Evolutionary conservation across 1,140 invertebrate species (phyloP), one percentile per base, ranked within the genome.

Genomic region (Medauroidea extradentata): DNA sequence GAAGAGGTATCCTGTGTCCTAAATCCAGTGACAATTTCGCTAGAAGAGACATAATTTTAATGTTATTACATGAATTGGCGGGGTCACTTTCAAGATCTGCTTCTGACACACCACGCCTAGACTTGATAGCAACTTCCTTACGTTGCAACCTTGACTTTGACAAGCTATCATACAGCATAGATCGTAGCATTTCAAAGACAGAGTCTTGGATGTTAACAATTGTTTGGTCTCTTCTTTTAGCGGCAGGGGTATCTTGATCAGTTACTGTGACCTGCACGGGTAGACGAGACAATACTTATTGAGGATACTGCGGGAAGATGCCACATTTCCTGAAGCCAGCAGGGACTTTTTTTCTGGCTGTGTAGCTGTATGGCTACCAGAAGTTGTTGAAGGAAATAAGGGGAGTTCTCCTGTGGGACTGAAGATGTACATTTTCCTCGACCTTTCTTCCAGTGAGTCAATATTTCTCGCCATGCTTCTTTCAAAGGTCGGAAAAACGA

Each of bases 401-500:
- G 66, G 63, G 66, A 71, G 16, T 34, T 53, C 25, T 58, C 48
- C 53, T 71, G 71, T 24, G 62, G 58, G 18, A 64, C 43, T 13
- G 55, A 44, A 25, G 56, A 39, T 48, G 53, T 49, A 19, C 59
- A 63, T 50, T 51, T 50, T 23, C 53, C 64, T 41, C 50, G 46
- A 44, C 54, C 52, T 21, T 53, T 61, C 60, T 72, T 75, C 57
- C 64, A 73, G 14, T 67, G 57, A 29, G 51, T 41, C 21, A 74
- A 59, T 46, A 74, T 67, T 50, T 69, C 44, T 25, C 66, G 59
- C 74, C 74, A 76, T 7, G 29, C 39, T 34, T 34, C 64, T 53
- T 74, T 74, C 46, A 76, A 19, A 53, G 73, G 70, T 11, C 63
- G 46, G 64, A 76, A 75, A 56, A 73, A 69, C 25, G 61, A 57